Conservation (phyloP, 2,888 invertebrate species). For the Tuta absoluta region DNA sequence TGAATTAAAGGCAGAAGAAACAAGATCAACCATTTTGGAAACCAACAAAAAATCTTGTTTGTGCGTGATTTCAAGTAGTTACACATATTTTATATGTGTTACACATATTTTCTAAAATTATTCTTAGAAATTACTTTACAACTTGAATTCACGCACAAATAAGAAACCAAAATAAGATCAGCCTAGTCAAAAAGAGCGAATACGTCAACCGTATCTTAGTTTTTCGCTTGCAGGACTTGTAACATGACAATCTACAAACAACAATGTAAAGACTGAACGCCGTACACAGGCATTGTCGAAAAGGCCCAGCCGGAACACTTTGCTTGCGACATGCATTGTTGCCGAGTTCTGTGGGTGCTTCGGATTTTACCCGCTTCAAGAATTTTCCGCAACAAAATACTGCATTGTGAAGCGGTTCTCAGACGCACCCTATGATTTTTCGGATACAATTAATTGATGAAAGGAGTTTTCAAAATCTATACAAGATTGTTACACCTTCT, state of each 20-base stretch:
- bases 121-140: no score
- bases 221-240: constrained; percentile 5
- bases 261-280: not conserved
- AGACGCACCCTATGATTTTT: no score
- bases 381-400: constrained; percentile 17
- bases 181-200: not conserved
- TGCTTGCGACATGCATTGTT: constrained; percentile 68
- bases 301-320: constrained; percentile 55
- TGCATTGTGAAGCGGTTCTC: no score
- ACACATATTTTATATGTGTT: no score
- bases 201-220: constrained; percentile 18
- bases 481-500: no score
- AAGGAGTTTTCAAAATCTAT: no score
- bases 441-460: no score
- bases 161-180: not conserved
- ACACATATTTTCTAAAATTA: no score
- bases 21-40: no score
- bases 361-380: constrained; percentile 31
- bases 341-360: constrained; percentile 34
- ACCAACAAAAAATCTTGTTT: no score
- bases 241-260: constrained; percentile 3
- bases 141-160: not conserved
- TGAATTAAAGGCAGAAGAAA: no score
- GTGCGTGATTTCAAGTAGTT: no score
- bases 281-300: constrained; percentile 40